Conservation (phyloP, 2,888 invertebrate genomes). For the Balanococcus diminutus region DNA sequence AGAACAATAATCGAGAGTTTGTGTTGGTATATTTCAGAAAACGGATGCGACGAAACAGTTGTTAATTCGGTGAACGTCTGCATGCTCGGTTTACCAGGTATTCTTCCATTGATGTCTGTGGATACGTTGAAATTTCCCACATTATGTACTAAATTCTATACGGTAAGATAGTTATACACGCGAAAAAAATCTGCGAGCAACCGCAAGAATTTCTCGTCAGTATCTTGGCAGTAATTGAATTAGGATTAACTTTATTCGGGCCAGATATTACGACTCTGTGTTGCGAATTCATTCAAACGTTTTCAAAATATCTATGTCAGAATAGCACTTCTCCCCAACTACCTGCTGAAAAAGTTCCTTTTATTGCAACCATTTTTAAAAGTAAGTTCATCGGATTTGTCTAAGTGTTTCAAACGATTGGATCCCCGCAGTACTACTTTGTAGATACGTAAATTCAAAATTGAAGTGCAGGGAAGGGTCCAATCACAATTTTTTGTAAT, state of each 20-base stretch:
- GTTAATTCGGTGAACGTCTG: conserved; percentile 66
- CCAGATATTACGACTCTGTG: conserved; percentile 67
- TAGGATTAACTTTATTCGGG: conserved; percentile 69
- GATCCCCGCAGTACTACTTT: no score
- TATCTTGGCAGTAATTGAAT: conserved; percentile 66
- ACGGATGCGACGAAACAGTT: conserved; percentile 59
- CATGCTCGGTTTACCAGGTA: conserved; percentile 71
- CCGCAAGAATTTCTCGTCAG: conserved; percentile 65
- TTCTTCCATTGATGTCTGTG: conserved; percentile 75
- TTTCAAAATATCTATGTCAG: conserved; percentile 64
- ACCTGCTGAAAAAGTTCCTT: conserved; percentile 61
- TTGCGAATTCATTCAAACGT: conserved; percentile 67
- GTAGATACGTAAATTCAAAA: no score
- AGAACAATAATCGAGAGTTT: no score
- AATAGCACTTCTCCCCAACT: conserved; percentile 58
- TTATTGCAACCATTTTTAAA: conserved; percentile 64
- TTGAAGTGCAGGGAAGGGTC: no score
- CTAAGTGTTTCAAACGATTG: no score
- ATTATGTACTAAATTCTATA: conserved; percentile 69
- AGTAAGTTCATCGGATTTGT: conserved; percentile 59
- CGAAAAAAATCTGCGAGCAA: conserved; percentile 65
- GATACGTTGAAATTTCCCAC: conserved; percentile 74
- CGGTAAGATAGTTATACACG: conserved; percentile 62
- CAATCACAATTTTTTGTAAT: no score
- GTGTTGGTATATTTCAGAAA: no score